Evolutionary conservation across 2,888 invertebrate genomes (phyloP).

Genomic region (Pyrrhosoma nymphula): DNA sequence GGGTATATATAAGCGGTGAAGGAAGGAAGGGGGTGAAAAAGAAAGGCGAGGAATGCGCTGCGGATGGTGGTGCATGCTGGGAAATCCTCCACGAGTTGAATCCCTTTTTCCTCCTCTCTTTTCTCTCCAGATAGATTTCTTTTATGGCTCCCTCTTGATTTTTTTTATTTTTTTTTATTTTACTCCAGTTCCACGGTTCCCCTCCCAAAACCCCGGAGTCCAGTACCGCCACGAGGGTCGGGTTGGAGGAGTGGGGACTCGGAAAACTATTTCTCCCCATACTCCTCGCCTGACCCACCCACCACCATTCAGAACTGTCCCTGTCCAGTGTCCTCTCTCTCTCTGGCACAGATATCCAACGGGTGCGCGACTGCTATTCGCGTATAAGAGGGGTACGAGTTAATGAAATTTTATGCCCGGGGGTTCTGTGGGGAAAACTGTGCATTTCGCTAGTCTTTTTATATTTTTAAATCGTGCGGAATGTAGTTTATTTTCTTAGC

Average conservation of each 20-base stretch:
- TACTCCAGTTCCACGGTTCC: not conserved
- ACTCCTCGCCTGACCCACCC: not conserved
- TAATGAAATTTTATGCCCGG: not conserved
- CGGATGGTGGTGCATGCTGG: not conserved
- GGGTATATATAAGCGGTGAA: not conserved
- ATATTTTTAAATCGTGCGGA: not conserved
- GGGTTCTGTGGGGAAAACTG: not conserved
- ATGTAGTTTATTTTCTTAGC: not conserved
- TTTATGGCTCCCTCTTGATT: not conserved
- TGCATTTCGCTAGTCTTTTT: not conserved
- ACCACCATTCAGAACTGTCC: not conserved
- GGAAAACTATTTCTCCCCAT: not conserved
- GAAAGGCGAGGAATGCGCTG: not conserved
- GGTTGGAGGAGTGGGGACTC: not conserved
- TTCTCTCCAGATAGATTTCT: not conserved
- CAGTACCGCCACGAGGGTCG: not conserved
- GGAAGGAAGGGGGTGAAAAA: not conserved
- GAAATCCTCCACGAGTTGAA: conserved; percentile 19
- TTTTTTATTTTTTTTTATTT: not conserved
- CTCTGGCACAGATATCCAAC: not conserved
- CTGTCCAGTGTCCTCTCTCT: not conserved
- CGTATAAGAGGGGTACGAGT: not conserved
- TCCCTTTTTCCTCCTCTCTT: not conserved
- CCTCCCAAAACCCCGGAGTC: not conserved
- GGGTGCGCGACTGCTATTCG: not conserved